Evolutionary conservation across 2,113 vertebrate genomes (phyloP), one percentile per base, ranked within the genome.

Genomic region (Pygoscelis antarcticus): DNA sequence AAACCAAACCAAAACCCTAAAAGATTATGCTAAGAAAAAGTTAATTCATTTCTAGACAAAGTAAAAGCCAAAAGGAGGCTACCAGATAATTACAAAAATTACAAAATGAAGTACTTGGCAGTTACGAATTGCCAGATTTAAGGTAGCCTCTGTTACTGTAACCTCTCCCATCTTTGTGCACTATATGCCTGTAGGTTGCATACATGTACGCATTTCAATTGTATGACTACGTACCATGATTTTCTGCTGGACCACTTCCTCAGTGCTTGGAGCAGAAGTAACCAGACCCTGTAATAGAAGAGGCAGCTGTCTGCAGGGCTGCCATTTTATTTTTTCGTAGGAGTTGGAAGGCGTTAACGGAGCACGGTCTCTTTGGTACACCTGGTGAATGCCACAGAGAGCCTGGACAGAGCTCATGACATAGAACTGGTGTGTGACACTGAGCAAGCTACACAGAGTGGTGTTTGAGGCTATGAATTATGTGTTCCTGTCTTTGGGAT

Each of bases 1-100:
- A 91, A 95, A 91, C 51, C 83, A 87, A 96, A 81, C 51, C 38
- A 60, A 97, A 92, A n/a, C 36, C 83, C 42, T 66, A 10, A 80
- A 96, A 94, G 80, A 14, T 65, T 66, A 10, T 0, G 34, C 29
- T 81, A 70, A 87, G 74, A 66, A 90, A 79, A 94, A 68, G 80
- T 66, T 91, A 42, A 76, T 85, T 91, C 34, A 7, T 83, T 82
- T 38, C 36, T 34, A 30, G 42, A 26, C 61, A 52, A 93, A 84
- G 23, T 23, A 36, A 71, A 91, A 85, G 36, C 38, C 4, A 1
- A 87, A 78, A 87, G 58, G 58, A 93, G 40, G 30, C 84, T 94
- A 57, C 69, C 32, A 87, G 78, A 40, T 85, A 87, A 80, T 91
- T 51, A 64, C 4, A 61, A 70, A 93, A 93, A 89, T 90, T 81